Conservation (phyloP, 2,888 invertebrate species). For the Brachynemurus nebulosus region DNA sequence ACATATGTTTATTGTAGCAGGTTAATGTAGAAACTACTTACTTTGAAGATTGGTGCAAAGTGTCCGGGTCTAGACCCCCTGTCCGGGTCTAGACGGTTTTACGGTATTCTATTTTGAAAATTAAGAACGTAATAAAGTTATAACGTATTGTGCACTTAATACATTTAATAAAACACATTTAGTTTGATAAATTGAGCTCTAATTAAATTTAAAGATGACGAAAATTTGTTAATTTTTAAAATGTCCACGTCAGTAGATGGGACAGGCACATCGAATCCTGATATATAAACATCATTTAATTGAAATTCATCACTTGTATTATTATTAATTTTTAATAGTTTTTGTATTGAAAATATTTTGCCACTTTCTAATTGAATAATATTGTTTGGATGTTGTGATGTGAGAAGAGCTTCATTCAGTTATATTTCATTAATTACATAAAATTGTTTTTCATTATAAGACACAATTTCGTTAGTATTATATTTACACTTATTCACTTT, state of each 20-base stretch:
- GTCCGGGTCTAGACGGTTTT: no score
- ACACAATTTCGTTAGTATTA: not conserved
- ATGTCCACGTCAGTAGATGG: not conserved
- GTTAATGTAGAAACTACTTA: no score
- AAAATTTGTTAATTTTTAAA: not conserved
- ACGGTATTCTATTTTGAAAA: no score
- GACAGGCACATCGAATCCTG: not conserved
- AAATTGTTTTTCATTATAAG: not conserved
- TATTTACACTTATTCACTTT: not conserved
- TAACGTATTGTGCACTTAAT: not conserved
- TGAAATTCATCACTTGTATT: not conserved
- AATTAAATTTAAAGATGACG: not conserved
- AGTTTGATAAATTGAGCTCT: no score
- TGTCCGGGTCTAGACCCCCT: no score
- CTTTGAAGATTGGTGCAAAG: no score
- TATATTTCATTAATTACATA: not conserved
- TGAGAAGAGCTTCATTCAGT: not conserved
- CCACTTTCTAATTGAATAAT: not conserved
- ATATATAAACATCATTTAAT: not conserved
- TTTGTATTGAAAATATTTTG: not conserved
- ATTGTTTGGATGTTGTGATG: not conserved
- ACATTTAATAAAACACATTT: not conserved
- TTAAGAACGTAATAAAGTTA: not conserved
- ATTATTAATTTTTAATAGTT: not conserved
- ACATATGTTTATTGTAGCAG: no score